Percentiles rank a stretch among this genome's conserved stretches.
Conservation (phyloP, 35 echinoderm and acorn worm genomes). For the Strongylocentrotus purpuratus region DNA sequence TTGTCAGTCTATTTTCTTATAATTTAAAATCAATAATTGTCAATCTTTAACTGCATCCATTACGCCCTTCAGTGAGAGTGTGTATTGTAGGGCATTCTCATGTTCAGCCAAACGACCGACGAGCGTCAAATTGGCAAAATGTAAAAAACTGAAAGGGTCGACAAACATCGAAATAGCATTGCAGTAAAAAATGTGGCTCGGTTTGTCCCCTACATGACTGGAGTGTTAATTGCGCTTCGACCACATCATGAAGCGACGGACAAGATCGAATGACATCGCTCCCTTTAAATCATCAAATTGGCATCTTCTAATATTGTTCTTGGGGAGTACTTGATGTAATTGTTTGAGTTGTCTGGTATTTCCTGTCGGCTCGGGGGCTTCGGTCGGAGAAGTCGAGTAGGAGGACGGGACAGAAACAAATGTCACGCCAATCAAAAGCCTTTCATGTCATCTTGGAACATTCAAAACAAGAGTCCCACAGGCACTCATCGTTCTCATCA, state of each 20-base stretch:
- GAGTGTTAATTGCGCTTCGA: not conserved
- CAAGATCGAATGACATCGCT: not conserved
- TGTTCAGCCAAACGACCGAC: not conserved
- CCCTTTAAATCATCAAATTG: conserved; percentile 11
- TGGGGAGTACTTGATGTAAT: conserved; percentile 2
- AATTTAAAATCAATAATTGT: not conserved
- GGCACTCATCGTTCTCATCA: not conserved
- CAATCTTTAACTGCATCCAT: not conserved
- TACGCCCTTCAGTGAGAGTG: not conserved
- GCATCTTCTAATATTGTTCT: conserved; percentile 3
- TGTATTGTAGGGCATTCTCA: not conserved
- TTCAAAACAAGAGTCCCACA: not conserved
- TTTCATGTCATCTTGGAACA: not conserved
- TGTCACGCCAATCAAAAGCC: conserved; percentile 4
- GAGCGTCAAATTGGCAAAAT: not conserved
- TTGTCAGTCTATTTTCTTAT: not conserved
- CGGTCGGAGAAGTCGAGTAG: not conserved
- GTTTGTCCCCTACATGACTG: not conserved
- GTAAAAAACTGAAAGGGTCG: not conserved
- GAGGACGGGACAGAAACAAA: not conserved
- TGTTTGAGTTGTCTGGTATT: not conserved
- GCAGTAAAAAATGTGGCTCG: not conserved
- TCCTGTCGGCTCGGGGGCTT: not conserved
- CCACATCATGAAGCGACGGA: not conserved
- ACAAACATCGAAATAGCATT: not conserved